Evolutionary conservation across 2,113 vertebrate species (phyloP), one percentile per base, ranked within the genome.

Genomic region (Silurus glanis): DNA sequence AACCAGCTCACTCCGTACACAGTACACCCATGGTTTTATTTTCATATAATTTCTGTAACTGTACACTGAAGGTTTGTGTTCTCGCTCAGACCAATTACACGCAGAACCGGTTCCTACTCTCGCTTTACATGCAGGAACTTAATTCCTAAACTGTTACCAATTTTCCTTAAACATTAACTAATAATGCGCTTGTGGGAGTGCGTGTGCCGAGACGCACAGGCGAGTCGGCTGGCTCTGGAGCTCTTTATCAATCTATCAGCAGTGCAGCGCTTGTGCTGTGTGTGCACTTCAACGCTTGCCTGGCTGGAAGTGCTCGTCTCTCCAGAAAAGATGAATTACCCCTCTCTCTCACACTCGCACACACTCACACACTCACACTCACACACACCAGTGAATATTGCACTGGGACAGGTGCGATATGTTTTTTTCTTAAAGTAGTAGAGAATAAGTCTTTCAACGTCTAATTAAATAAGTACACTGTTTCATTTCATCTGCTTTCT

Each of bases 231-330:
- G 61, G 62, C 69, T 82, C n/a, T 1, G 16, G 28, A 76, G 71
- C 58, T 58, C 80, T 85, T 83, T 83, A 90, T 95, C 92, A 92
- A 89, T 93, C 91, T 91, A 90, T 93, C 93, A 92, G 90, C 82
- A 85, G 82, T 80, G 53, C 88, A 88, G 19, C 9, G 87, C 91
- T 92, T 92, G 91, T 94, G 93, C 92, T 94, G 91, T 83, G 89
- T 94, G 88, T 92, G 93, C 93, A 93, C 51, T 87, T 89, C 88
- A 80, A 79, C 23, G 49, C 83, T 81, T 49, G 47, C 64, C 83
- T 58, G 12, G 66, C 83, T 80, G 59, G 85, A 90, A 89, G 64
- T 78, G 78, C 47, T 64, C 56, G 25, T 85, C 82, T 51, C 78
- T 61, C 12, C 69, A 59, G 25, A 37, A 80, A 84, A 88, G 87